Evolutionary conservation across 2,113 vertebrate species (phyloP).

Genomic region (Anguilla rostrata): DNA sequence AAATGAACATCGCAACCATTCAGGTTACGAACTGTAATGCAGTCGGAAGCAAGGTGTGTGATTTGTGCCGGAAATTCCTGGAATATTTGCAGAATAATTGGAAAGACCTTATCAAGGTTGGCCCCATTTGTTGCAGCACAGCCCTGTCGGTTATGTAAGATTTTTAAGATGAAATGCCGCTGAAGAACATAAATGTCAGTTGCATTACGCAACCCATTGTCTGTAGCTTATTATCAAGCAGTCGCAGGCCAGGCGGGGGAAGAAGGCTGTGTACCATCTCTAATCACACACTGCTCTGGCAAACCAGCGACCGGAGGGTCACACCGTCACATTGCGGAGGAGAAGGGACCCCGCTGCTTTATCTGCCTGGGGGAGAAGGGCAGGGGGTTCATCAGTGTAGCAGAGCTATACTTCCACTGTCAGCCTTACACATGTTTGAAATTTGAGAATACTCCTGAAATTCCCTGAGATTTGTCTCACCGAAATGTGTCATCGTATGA

Average conservation of each 20-base stretch:
- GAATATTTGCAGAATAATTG: no score
- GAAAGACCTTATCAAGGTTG: background rate
- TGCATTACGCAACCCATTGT: background rate
- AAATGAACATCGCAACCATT: background rate
- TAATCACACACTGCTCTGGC: no score
- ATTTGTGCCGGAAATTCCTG: background rate
- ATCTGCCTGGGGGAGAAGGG: background rate
- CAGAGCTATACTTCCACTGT: background rate
- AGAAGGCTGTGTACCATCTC: background rate
- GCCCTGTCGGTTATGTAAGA: background rate
- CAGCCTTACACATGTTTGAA: no score
- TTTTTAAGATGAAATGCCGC: background rate
- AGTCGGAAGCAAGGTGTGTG: background rate
- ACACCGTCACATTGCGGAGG: background rate
- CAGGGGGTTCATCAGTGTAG: background rate
- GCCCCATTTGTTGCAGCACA: background rate
- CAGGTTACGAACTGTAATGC: background rate
- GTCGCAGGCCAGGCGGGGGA: background rate
- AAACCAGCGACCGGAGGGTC: background rate
- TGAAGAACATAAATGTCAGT: background rate
- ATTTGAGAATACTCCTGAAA: no score
- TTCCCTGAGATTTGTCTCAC: no score
- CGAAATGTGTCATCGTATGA: no score
- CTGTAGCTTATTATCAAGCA: slow-evolving; percentile 11
- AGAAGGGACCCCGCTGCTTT: background rate